Base-by-base conservation (phyloP, 2,888 invertebrate genomes). In the Labia minor region DNA sequence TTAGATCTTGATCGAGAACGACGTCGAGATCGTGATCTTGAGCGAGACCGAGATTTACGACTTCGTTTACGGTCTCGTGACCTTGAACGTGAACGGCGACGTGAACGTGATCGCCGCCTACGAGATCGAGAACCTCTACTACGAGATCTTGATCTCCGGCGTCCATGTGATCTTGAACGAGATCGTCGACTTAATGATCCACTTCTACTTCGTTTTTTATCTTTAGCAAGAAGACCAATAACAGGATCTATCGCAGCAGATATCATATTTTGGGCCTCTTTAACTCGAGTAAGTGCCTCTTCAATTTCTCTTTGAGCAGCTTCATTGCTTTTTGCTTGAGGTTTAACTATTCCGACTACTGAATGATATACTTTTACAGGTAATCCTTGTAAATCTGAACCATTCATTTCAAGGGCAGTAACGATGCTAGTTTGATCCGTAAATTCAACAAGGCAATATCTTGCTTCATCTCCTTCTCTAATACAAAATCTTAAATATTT, bases 221-320 rank as follows among this genome's bases (percentile, higher is more conserved):
- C 92, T 76, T 92, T 92, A 1, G 91, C 89, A 20, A 92, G 78
- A 80, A 92, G 85, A 4, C 92, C 92, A 73, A 92, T 92, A 67
- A 92, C 90, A 0, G 92, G 92, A 79, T 93, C 95, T 70, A 95
- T 93, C 14, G 94, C 92, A 8, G 95, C 95, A 0, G 94, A 92
- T 70, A 97, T 94, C 74, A 95, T 84, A 76, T 91, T 92, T 78
- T 96, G 95, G 0, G 95, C 95, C 79, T 97, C 96, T 76, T 95
- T 95, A 0, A 96, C 95, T 70, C 95, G 83, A 63, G 93, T 91
- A 95, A 99, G 95, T 0, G 95, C 96, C 77, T 95, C 95, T 77
- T 96, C 95, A 67, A 97, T 95, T 80, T 96, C 96, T 62, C 90
- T 86, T 74, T 95, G 92, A 0, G 95, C 95, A 1, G 94, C 95